Evolutionary conservation across 2,797 vertebrate species (phyloP).

Genomic region (Tragopan temminckii): DNA sequence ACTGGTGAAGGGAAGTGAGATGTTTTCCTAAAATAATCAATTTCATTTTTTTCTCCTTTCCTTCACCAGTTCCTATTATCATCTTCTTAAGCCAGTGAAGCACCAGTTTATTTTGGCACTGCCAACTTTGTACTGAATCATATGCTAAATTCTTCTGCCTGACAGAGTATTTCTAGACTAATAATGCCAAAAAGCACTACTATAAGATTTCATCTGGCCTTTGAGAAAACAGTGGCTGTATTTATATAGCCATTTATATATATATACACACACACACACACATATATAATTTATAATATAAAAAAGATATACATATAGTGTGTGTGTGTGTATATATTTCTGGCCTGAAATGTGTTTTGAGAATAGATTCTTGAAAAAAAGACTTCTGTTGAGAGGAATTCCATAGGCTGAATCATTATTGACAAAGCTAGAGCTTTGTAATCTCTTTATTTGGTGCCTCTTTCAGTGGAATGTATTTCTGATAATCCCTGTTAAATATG

Average conservation of each 20-base stretch:
- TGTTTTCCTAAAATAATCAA: background rate
- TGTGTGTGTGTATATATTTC: too few relatives aligned
- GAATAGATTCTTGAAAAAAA: background rate
- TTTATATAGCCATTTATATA: too few relatives aligned
- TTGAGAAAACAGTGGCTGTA: background rate
- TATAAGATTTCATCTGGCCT: background rate
- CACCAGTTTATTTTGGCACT: background rate
- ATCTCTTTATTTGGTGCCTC: background rate
- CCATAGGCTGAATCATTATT: background rate
- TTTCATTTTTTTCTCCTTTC: background rate
- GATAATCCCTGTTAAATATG: background rate
- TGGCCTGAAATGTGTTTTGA: background rate
- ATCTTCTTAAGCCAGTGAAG: background rate
- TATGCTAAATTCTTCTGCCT: background rate
- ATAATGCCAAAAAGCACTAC: background rate
- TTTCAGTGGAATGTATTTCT: background rate
- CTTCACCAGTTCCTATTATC: background rate
- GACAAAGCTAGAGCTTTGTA: background rate
- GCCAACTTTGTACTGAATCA: background rate
- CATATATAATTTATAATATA: too few relatives aligned
- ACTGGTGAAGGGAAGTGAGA: background rate
- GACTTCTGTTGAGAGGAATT: background rate
- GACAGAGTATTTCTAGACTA: background rate
- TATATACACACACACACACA: too few relatives aligned
- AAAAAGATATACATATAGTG: too few relatives aligned